Evolutionary conservation across 2,113 vertebrate species (phyloP).

Genomic region (Prunella fulvescens): DNA sequence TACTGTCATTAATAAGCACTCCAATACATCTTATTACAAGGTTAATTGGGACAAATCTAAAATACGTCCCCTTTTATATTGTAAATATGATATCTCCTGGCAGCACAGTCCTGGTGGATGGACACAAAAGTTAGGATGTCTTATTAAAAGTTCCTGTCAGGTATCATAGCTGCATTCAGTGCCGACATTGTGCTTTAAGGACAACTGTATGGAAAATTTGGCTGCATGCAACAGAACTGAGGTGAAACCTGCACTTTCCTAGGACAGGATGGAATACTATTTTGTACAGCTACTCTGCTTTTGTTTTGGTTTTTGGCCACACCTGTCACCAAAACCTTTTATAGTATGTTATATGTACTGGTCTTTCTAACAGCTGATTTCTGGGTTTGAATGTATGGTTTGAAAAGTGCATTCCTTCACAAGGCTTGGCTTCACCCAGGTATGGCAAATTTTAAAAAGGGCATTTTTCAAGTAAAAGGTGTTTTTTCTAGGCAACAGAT

Average conservation of each 20-base stretch:
- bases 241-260: neutral
- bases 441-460: neutral
- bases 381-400: neutral
- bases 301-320: neutral
- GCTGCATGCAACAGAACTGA: neutral
- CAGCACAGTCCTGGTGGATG: conserved; percentile 56
- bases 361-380: neutral
- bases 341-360: rapidly evolving
- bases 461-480: neutral
- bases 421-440: neutral
- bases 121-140: conserved; percentile 54
- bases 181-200: neutral
- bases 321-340: neutral
- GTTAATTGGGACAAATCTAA: conserved; percentile 93
- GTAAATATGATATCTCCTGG: conserved; percentile 81
- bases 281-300: neutral
- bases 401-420: neutral
- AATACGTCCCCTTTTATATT: conserved; percentile 73
- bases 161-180: neutral
- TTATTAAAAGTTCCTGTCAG: conserved; percentile 27
- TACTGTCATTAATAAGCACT: conserved; percentile 87
- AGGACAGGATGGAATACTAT: neutral
- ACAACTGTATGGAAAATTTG: conserved; percentile 3
- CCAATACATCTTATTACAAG: conserved; percentile 88
- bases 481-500: neutral